Conservation (phyloP, 2,113 vertebrate species). For the Xerus inauris region DNA sequence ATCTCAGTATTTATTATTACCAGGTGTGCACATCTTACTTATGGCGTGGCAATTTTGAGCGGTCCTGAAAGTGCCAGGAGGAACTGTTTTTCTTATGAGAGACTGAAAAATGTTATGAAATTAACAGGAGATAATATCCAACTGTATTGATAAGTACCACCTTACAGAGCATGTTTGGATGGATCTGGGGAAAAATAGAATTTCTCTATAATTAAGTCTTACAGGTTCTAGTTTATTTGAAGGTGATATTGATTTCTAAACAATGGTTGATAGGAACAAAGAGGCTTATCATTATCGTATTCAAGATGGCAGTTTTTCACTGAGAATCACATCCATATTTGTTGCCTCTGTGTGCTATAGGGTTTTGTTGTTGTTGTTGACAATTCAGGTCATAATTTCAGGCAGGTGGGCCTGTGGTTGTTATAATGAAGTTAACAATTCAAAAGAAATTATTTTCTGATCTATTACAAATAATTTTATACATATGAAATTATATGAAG, state of each 20-base stretch:
- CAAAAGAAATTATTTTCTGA: background rate
- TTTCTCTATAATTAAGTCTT: background rate
- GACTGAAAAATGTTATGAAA: background rate
- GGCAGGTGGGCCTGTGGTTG: accelerated
- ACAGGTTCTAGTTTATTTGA: background rate
- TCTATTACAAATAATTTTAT: background rate
- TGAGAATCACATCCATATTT: background rate
- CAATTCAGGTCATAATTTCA: background rate
- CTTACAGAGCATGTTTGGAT: background rate
- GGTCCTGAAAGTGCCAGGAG: background rate
- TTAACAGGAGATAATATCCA: background rate
- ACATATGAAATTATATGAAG: background rate
- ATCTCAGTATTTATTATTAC: background rate
- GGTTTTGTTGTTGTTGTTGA: background rate
- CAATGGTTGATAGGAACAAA: background rate
- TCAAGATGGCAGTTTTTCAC: background rate
- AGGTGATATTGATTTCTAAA: background rate
- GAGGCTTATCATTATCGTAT: background rate
- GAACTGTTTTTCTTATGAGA: background rate
- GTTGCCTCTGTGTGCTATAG: no score
- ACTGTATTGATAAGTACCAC: no score
- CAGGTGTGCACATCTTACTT: background rate
- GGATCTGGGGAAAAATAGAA: background rate
- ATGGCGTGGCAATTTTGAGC: background rate
- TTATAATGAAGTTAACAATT: background rate